Base-by-base conservation (phyloP, 2,113 vertebrate genomes). In the Rhinolophus ferrumequinum region DNA sequence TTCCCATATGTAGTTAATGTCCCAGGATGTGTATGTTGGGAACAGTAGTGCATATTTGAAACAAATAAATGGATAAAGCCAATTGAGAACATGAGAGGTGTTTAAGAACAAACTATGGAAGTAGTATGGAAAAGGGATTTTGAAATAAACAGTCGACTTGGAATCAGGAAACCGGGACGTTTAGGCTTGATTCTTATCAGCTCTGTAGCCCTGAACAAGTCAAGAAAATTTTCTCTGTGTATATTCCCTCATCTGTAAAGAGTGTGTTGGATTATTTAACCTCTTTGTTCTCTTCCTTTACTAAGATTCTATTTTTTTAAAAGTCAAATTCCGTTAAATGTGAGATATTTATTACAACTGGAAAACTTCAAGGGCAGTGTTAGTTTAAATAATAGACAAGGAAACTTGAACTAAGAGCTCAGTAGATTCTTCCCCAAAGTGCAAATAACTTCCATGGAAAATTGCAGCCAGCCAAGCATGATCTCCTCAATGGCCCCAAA, bases 271-370 rank as follows among this genome's bases (percentile, higher is more conserved):
- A 54, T 52, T 89, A 28, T 52, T 60, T 89, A 64, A 66, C 56
- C 6, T 89, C 67, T 86, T 75, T 62, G 5, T 92, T 93, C 79
- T 92, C 79, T 76, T 83, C 69, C 44, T 5, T 12, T 24, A 44
- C 21, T 69, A 91, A 90, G 67, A 80, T 87, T 92, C n/a, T 67
- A 38, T 33, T 75, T 93, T 85, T 86, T n/a, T 5, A 44, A 56
- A 96, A 95, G 50, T 50, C 24, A 89, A 94, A 83, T 86, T 96
- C 73, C 44, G 79, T 62, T 56, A 88, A 76, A 44, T 75, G 58
- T 66, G 8, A 62, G 79, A 38, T 30, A 28, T 22, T 66, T 38
- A 87, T 41, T 83, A 89, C 44, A 96, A 60, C 7, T 47, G 8
- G 56, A 96, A 87, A 86, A 80, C 8, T 50, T 54, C 52, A 94